These are phyloP conservation scores for Notolabrus celidotus DNA, from an alignment of 2,797 vertebrate species.

Conservation along the genomic window DNA sequence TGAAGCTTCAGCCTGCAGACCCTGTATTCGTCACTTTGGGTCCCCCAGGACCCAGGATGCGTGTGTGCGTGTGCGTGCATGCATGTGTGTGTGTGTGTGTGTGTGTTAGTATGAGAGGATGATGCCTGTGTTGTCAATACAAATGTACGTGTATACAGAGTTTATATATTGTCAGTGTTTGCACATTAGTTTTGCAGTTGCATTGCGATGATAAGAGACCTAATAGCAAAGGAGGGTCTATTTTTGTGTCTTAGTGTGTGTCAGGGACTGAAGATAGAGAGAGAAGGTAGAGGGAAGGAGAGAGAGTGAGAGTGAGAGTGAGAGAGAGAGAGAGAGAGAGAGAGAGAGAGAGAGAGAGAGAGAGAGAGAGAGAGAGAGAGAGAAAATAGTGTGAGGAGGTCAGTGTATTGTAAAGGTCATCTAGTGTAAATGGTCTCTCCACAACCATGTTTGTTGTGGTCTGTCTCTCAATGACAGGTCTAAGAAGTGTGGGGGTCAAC, in stretches of 20 bases:
- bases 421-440: constrained; percentile 33
- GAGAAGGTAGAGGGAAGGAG: neutral
- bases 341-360: neutral
- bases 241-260: neutral
- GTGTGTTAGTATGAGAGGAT: constrained; percentile 10
- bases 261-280: no score
- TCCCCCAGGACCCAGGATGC: constrained; percentile 28
- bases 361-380: neutral
- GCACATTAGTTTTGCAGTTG: constrained; percentile 17
- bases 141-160: constrained; percentile 14
- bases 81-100: constrained; percentile 27
- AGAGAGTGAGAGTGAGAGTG: no score
- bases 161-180: constrained; percentile 2
- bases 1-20: constrained; percentile 59
- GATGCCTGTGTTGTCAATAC: constrained; percentile 28
- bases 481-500: constrained; percentile 46
- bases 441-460: constrained; percentile 11
- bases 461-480: constrained; percentile 33
- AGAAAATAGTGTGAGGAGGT: constrained; percentile 6
- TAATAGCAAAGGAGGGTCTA: constrained; percentile 10
- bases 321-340: neutral
- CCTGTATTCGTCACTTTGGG: constrained; percentile 39
- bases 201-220: neutral
- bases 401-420: constrained; percentile 46
- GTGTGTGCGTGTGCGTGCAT: constrained; percentile 20